Base-by-base conservation (phyloP, 2,888 invertebrate species). In the Epistrophella euchroma region DNA sequence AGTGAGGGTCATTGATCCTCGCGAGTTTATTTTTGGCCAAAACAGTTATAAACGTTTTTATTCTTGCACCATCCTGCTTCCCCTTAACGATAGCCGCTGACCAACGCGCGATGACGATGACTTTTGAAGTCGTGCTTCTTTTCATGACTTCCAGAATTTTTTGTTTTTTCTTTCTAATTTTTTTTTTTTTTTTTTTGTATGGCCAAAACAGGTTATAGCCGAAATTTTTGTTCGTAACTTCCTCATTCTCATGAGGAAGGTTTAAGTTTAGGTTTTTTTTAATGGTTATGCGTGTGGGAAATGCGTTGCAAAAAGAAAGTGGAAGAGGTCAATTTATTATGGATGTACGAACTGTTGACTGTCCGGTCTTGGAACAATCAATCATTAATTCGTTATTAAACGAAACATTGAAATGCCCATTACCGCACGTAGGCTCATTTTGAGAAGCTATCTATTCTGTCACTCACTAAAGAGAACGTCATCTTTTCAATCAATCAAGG, bases 41-140 rank as follows among this genome's bases (percentile, higher is more conserved):
- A 87, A 87, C 87, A 83, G 87, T 87, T 87, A 87, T 87, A 87
- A 87, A 83, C 87, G 87, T 83, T 87, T 78, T 83, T 77, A 66
- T 87, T 74, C 77, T 37, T 37, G 40, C 60, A 40, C 71, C 64
- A 40, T 60, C 72, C 64, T 77, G 62, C 68, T 73, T 50, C 73
- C 70, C 64, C 17, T 37, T 47, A 73, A 64, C 71, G 25, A 32
- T n/a, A 4, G 37, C 9, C 19, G 52, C 35, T 19, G 52, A 15
- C 11, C 19, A 37, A 6, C 62, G n/a, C n/a, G 19, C 15, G 43
- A 47, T 47, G 66, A 66, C 66, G 66, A 66, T 32, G 17, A 47
- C 62, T 47, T 47, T 40, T 58, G 22, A 17, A 25, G 28, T 32
- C 66, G 81, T 75, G 71, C 81, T 58, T 80, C 72, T 52, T 85